These are phyloP conservation scores for Variabilichromis moorii DNA, from an alignment of 2,113 vertebrate genomes.

Conservation along the genomic window DNA sequence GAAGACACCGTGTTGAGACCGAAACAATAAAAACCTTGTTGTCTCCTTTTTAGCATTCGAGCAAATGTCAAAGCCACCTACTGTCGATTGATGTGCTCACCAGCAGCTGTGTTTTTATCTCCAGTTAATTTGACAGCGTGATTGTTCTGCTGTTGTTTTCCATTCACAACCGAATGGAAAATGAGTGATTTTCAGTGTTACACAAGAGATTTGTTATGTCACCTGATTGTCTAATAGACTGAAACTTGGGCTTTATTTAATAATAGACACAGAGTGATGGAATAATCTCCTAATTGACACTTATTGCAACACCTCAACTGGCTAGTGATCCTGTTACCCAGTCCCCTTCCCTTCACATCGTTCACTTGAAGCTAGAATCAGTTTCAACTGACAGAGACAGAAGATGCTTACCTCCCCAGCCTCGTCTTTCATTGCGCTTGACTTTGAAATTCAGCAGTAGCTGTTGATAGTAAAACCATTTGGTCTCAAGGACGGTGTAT, in stretches of 20 bases:
- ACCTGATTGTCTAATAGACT: background rate
- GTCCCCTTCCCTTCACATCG: background rate
- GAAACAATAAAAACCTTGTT: background rate
- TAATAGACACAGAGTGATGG: background rate
- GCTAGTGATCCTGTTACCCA: background rate
- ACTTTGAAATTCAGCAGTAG: conserved; percentile 33
- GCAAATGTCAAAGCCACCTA: background rate
- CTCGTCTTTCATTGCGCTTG: background rate
- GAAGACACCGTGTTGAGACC: background rate
- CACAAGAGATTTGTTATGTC: background rate
- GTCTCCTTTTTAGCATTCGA: background rate
- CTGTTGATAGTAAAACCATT: background rate
- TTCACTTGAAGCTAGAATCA: background rate
- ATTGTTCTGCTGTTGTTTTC: background rate
- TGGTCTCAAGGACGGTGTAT: conserved; percentile 24
- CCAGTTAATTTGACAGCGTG: background rate
- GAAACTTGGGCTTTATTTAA: background rate
- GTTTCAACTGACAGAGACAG: conserved; percentile 12
- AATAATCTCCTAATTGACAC: background rate
- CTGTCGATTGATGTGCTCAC: background rate
- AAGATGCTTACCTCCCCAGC: background rate
- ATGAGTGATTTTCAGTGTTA: background rate
- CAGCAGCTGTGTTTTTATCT: background rate
- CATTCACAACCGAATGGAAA: background rate
- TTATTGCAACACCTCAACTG: background rate